Evolutionary conservation across 2,888 invertebrate species (phyloP), one percentile per base, ranked within the genome.

Genomic region (Lasioglossum oenotherae): DNA sequence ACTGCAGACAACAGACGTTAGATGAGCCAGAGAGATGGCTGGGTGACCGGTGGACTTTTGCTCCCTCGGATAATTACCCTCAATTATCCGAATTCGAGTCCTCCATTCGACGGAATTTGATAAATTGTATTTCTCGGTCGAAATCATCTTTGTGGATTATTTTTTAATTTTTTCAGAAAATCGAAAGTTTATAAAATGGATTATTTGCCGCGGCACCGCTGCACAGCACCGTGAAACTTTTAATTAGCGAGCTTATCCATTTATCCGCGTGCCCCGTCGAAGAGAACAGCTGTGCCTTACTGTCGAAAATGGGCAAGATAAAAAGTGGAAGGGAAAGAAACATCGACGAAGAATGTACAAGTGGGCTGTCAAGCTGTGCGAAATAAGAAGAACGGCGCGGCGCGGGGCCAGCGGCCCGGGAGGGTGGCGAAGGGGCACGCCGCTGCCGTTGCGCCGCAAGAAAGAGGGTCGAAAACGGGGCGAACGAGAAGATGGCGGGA

Each of bases 231-330:
- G 57, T 1, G n/a, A n/a, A 57, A 57, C 57, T 57, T 57, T n/a
- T 57, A 57, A 94, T 94, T 94, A 93, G 93, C 91, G 90, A 91
- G 92, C 92, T 94, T 92, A 93, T 93, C 90, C 93, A 91, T 93
- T 93, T 92, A 92, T 93, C 87, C 90, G 87, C 86, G 90, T 89
- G 86, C 87, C 85, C 35, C 35, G 83, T 79, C 91, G 88, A 91
- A 92, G 93, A 88, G 89, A 92, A 86, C 90, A 84, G 85, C 86
- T 85, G 85, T 87, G 78, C 77, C 74, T 87, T 74, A 57, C 75
- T 76, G 82, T 74, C 67, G 80, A 84, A 82, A 85, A 75, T 57
- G 75, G 41, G 2, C 10, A 35, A 35, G 35, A 19, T 35, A 35
- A 77, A 80, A 76, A 67, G 57, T 74, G 74, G 57, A 79, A 67